phyloP scores from a whole-genome alignment of 2,113 vertebrate species.

The Gymnorhina tibicen region DNA sequence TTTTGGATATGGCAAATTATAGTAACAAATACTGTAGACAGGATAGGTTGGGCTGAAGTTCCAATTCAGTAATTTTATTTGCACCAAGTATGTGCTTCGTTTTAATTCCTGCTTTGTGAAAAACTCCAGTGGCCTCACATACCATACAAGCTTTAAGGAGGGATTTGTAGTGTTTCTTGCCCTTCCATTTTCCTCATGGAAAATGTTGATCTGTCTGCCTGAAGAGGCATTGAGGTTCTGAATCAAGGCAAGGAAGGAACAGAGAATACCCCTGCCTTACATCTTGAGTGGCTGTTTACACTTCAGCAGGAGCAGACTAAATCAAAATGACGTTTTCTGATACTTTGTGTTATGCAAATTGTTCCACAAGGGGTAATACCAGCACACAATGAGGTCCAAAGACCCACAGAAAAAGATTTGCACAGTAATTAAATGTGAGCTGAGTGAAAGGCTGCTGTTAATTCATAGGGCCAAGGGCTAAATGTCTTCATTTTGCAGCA shows the following conservation, averaged over 20 bases:
- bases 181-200: neutral
- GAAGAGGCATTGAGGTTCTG: neutral
- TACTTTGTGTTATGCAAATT: conserved; percentile 17
- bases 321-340: conserved; percentile 4
- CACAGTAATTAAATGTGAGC: conserved; percentile 51
- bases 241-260: neutral
- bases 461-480: neutral
- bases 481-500: conserved; percentile 15
- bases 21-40: neutral
- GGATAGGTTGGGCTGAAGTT: neutral
- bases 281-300: neutral
- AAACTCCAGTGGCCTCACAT: neutral
- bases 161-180: neutral
- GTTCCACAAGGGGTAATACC: neutral
- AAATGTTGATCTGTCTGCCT: neutral
- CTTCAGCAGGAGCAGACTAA: neutral
- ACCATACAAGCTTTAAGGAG: neutral
- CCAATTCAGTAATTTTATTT: neutral
- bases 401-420: conserved; percentile 29
- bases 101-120: neutral
- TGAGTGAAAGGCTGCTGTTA: neutral
- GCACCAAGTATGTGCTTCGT: neutral
- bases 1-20: neutral
- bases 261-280: neutral
- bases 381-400: conserved; percentile 40